A percentile compares a stretch with the other conserved stretches of the same genome.
These are phyloP conservation scores for Galbula dea DNA, from an alignment of 2,113 vertebrate genomes.

Conservation along the genomic window DNA sequence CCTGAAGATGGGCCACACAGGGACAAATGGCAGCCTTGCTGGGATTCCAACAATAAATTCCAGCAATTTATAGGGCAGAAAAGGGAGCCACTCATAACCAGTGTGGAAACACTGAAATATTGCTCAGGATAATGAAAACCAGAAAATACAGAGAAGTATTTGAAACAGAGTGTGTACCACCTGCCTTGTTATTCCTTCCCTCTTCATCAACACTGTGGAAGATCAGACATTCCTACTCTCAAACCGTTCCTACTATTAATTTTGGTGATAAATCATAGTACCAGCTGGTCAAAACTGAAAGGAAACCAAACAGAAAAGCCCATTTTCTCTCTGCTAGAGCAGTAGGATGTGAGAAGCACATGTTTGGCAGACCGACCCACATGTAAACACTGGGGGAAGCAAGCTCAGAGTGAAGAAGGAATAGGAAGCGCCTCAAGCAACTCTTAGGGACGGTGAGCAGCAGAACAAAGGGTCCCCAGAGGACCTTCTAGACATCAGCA, in stretches of 20 bases:
- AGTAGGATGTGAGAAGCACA: not conserved
- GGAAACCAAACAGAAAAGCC: not conserved
- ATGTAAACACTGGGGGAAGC: not conserved
- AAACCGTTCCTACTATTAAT: not conserved
- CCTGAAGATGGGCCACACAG: not conserved
- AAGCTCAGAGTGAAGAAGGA: not conserved
- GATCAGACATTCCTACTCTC: not conserved
- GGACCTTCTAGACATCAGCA: not conserved
- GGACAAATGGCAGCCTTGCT: not conserved
- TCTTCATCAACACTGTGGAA: not conserved
- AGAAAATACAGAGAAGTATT: not conserved
- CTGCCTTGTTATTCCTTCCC: not conserved
- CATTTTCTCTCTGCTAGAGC: not conserved
- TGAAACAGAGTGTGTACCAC: not conserved
- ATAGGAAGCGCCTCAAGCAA: rapidly evolving
- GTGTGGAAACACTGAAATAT: not conserved
- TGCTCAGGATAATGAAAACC: not conserved
- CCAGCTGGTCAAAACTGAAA: not conserved
- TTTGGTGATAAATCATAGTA: not conserved
- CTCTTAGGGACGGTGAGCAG: not conserved
- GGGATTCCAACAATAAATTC: not conserved
- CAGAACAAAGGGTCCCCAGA: not conserved
- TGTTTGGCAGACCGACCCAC: not conserved
- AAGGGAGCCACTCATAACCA: not conserved
- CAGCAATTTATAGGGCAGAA: not conserved